Evolutionary conservation across 2,113 vertebrate species (phyloP), one percentile per base, ranked within the genome.

Genomic region (Dasypus novemcinctus): DNA sequence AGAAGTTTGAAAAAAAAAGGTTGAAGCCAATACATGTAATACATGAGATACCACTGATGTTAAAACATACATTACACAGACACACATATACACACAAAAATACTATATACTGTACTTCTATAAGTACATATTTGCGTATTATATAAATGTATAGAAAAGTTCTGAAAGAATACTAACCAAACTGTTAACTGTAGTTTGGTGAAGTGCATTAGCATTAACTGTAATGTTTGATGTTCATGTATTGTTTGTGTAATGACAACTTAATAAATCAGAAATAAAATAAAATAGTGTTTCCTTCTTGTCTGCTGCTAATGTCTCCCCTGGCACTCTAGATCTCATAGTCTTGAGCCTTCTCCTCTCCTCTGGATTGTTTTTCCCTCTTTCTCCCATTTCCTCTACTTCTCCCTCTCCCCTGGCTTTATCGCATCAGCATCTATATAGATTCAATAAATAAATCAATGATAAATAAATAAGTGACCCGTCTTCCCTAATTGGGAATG

Each of bases 211-310:
- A 96, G 95, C 96, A 97, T 95, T 95, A 93, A 87, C 86, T 97
- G 94, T 97, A 96, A 94, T 76, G 83, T 95, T 82, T 78, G 81
- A 89, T 97, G 95, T 97, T 96, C 91, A 92, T 96, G 96, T 97
- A 96, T 85, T 83, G 91, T 95, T 95, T 92, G 89, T 97, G 94
- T 96, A 95, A 96, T 97, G 91, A 79, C 85, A 92, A 93, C 68
- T 95, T 72, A 97, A 97, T 97, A 97, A 97, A 97, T 95, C 86
- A 95, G 91, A 97, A 95, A 92, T 94, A 81, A 96, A 97, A 85
- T 80, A 18, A 90, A 97, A 94, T 43, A 93, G 49, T 95, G 85
- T 96, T 94, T 87, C 71, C 92, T 92, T 97, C 81, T 97, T 87
- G 71, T 95, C 90, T 95, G 31, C 78, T 69, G 27, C 81, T 92